These are phyloP conservation scores for Dendrocincla fuliginosa DNA, from an alignment of 2,797 vertebrate genomes.

Conservation along the genomic window DNA sequence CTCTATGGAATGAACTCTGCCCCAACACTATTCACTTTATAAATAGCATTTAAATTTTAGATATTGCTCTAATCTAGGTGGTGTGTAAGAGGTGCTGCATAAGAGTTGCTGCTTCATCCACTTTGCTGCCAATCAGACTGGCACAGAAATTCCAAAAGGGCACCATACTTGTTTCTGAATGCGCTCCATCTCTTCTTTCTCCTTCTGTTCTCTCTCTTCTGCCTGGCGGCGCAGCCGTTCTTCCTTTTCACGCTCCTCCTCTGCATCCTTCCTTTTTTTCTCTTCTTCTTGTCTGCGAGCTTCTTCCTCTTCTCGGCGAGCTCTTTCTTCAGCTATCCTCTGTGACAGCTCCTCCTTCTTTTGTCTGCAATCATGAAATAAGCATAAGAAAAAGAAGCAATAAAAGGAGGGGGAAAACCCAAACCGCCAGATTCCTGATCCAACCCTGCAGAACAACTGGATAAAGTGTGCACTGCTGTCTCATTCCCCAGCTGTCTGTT, in stretches of 20 bases:
- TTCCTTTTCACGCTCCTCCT: constrained; percentile 81
- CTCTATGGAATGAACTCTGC: background rate
- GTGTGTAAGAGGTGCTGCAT: background rate
- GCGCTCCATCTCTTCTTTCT: constrained; percentile 84
- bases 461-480: background rate
- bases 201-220: constrained; percentile 81
- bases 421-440: background rate
- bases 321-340: constrained; percentile 86
- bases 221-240: constrained; percentile 60
- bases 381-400: background rate
- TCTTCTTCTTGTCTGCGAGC: constrained; percentile 80
- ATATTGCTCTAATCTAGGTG: background rate
- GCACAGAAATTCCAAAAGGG: background rate
- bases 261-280: constrained; percentile 77
- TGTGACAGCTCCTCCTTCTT: constrained; percentile 89
- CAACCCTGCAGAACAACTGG: background rate
- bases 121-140: background rate
- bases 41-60: background rate
- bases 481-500: background rate
- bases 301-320: constrained; percentile 82
- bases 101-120: background rate
- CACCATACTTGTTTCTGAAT: constrained; percentile 86
- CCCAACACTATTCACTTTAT: background rate
- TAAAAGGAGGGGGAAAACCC: background rate
- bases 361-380: constrained; percentile 73